Evolutionary conservation across 2,113 vertebrate genomes (phyloP).

Genomic region (Rhadina sibilatrix): DNA sequence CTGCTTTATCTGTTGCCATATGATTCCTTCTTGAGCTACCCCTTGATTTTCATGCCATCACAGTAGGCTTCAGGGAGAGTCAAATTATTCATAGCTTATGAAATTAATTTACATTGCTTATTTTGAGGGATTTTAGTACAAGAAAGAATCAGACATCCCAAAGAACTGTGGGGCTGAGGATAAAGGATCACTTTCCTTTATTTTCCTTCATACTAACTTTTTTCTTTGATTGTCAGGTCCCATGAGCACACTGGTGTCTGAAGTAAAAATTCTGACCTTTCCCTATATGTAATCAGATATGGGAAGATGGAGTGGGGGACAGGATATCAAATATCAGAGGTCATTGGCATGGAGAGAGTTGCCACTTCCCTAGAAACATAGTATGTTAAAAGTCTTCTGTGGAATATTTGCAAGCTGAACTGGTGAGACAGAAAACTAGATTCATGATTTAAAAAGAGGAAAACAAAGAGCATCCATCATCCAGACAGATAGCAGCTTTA

Average conservation of each 20-base stretch:
- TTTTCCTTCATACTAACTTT: neutral
- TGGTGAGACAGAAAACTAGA: constrained; percentile 34
- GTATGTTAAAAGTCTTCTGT: neutral
- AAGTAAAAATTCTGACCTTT: neutral
- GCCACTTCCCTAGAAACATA: neutral
- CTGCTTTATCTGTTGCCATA: neutral
- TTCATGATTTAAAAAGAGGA: constrained; percentile 41
- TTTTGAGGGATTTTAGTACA: neutral
- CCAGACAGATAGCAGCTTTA: constrained; percentile 39
- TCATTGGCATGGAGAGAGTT: neutral
- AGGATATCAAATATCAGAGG: neutral
- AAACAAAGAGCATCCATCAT: constrained; percentile 27
- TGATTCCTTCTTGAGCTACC: neutral
- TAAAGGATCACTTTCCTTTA: neutral
- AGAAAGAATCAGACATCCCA: neutral
- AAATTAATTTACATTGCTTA: neutral
- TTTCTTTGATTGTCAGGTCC: neutral
- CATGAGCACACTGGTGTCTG: neutral
- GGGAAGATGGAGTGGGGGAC: neutral
- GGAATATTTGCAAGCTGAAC: neutral
- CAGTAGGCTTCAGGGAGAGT: neutral
- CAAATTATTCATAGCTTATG: neutral
- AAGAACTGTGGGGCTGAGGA: neutral
- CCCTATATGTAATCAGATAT: neutral
- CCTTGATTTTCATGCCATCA: neutral